Conservation (phyloP, 2,113 vertebrate genomes). For the Perca schrenkii region DNA sequence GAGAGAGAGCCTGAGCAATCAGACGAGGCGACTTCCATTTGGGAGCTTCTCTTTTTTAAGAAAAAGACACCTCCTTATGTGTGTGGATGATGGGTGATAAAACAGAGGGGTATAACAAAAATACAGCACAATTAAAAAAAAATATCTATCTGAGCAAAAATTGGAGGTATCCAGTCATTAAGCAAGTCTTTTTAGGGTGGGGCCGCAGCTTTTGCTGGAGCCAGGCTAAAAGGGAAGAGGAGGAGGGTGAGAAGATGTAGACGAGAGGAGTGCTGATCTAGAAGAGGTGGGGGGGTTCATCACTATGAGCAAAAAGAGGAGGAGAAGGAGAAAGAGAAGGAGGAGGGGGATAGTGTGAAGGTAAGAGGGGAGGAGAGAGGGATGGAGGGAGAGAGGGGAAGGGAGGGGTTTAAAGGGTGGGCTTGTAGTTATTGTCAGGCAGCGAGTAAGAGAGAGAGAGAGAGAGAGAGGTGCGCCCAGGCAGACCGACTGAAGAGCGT, state of each 20-base stretch:
- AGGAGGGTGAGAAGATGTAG: conserved; percentile 68
- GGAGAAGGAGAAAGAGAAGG: conserved; percentile 46
- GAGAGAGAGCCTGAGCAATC: conserved; percentile 47
- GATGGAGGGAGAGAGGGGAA: conserved; percentile 57
- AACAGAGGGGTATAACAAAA: not conserved
- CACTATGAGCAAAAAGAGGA: conserved; percentile 66
- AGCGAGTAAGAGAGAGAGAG: conserved; percentile 76
- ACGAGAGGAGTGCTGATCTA: conserved; percentile 67
- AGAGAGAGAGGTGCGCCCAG: conserved; percentile 70
- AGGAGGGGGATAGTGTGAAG: conserved; percentile 59
- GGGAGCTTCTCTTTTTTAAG: not conserved
- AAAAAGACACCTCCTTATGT: conserved; percentile 28
- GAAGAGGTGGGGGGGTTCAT: conserved; percentile 73
- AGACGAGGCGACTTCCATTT: conserved; percentile 27
- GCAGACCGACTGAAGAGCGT: conserved; percentile 73
- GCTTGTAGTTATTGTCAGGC: conserved; percentile 85
- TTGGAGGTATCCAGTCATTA: conserved; percentile 72
- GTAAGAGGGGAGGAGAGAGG: conserved; percentile 62
- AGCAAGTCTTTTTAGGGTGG: conserved; percentile 77
- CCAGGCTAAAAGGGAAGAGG: conserved; percentile 47
- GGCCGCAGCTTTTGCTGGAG: conserved; percentile 73
- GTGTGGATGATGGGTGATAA: conserved; percentile 2
- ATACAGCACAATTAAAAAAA: conserved; percentile 22
- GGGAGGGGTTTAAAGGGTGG: conserved; percentile 84
- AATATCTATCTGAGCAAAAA: conserved; percentile 43